Evolutionary conservation across 2,888 invertebrate species (phyloP).

Genomic region (Dioctria rufipes): DNA sequence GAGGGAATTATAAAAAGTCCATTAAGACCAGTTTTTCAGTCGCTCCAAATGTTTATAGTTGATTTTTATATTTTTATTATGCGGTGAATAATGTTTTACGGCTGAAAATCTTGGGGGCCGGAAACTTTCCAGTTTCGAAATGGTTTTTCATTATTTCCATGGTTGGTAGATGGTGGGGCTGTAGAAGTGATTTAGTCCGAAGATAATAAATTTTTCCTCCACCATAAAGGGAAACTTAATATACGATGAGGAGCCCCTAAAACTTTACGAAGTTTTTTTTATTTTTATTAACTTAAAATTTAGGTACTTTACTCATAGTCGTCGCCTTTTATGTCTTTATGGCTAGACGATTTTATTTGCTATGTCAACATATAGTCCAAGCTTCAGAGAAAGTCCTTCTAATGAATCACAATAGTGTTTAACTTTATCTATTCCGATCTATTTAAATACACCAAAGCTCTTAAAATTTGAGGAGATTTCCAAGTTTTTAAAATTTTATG

Average conservation of each 20-base stretch:
- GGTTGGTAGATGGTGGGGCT: too few species aligned
- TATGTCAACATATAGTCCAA: not conserved
- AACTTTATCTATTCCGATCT: too few species aligned
- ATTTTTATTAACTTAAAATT: slow-evolving; percentile 36
- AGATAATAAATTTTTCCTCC: slow-evolving; percentile 30
- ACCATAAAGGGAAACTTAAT: slow-evolving; percentile 11
- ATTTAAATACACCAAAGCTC: too few species aligned
- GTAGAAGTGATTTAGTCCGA: slow-evolving; percentile 21
- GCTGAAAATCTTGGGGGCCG: not conserved
- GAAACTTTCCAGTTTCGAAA: slow-evolving; percentile 10
- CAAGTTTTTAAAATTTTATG: too few species aligned
- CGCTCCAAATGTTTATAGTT: slow-evolving; percentile 54
- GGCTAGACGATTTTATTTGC: slow-evolving; percentile 11
- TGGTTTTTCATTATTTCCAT: slow-evolving; percentile 27
- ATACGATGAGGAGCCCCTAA: not conserved
- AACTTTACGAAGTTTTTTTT: slow-evolving; percentile 25
- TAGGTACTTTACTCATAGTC: not conserved
- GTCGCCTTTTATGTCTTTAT: slow-evolving; percentile 30
- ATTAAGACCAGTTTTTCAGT: slow-evolving; percentile 55
- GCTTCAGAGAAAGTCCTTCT: too few species aligned
- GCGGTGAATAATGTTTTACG: slow-evolving; percentile 44
- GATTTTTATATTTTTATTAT: slow-evolving; percentile 57
- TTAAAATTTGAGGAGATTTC: too few species aligned
- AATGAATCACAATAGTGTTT: too few species aligned
- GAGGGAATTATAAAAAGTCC: slow-evolving; percentile 57